phyloP scores from a whole-genome alignment of 53 echinoderm and acorn worm species.

The Hippasteria phrygiana region DNA sequence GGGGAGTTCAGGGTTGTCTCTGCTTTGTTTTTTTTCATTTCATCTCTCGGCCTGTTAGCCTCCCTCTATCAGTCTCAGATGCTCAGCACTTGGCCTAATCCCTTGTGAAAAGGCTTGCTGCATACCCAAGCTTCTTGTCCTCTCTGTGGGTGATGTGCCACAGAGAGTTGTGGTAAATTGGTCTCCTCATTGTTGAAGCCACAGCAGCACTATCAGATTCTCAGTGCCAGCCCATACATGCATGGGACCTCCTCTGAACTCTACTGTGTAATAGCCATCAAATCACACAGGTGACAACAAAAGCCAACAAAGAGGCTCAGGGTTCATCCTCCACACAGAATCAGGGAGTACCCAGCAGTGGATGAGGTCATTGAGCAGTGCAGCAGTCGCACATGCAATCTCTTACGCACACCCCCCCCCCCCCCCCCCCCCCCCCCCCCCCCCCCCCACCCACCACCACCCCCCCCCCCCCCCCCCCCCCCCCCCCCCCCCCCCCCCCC shows the following conservation, averaged over 20 bases:
- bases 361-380: slow-evolving; percentile 43
- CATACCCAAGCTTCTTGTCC: too few relatives aligned
- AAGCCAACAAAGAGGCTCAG: slow-evolving; percentile 57
- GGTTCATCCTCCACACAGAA: slow-evolving; percentile 40
- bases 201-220: not conserved
- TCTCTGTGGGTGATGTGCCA: too few relatives aligned
- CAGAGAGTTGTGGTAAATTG: too few relatives aligned
- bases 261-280: not conserved
- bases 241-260: not conserved
- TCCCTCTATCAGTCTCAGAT: not conserved
- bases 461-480: not conserved
- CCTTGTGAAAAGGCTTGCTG: too few relatives aligned
- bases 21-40: not conserved
- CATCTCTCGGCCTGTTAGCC: not conserved
- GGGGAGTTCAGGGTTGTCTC: slow-evolving; percentile 3
- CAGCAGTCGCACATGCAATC: not conserved
- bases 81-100: slow-evolving; percentile 4
- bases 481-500: not conserved
- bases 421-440: not conserved
- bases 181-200: not conserved
- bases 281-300: slow-evolving; percentile 48
- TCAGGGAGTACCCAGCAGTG: not conserved
- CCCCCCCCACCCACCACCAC: not conserved
- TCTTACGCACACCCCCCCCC: not conserved
- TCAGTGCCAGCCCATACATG: not conserved